Evolutionary conservation across 2,888 invertebrate species (phyloP), one percentile per base, ranked within the genome.

Genomic region (Calameuta pallipes): DNA sequence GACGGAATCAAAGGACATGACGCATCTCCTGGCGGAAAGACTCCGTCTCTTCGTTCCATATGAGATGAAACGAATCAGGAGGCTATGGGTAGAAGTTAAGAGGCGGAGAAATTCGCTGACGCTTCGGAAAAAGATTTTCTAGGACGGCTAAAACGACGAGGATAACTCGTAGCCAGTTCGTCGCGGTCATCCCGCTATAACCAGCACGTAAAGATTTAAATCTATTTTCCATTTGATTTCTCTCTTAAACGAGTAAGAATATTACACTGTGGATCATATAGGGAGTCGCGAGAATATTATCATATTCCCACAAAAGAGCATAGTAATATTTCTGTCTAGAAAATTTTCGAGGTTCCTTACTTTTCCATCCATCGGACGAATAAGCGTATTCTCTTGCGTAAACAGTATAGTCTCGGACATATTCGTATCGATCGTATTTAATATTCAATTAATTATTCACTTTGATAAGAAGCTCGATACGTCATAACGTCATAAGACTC

Each of bases 81-180:
- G 77, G 76, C 56, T 37, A 74, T 15, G 74, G n/a, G 35, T 12
- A 12, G 31, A 31, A 33, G 75, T 36, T 34, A 34, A 56, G 30
- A 74, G 74, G 33, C 1, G n/a, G 35, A 74, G 76, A 71, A 69
- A 13, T 12, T 71, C 41, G 80, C 74, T 35, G 56, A 77, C 31
- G 73, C 76, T 70, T 31, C n/a, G 70, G 6, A 13, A 70, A 33
- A 70, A 70, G 30, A 33, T 70, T 33, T 30, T 30, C 70, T 12
- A 33, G 80, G 83, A 82, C 83, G 85, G 87, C 83, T 85, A 88
- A 88, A 85, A 85, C 85, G 84, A 85, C 82, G 85, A 88, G 90
- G 89, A 90, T 90, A 90, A 90, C 90, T 90, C 83, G 88, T 82
- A 86, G 85, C 87, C 88, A 88, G 89, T 90, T 90, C 88, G 87